Conservation (phyloP, 2,113 vertebrate genomes). For the Pyrgilauda ruficollis region DNA sequence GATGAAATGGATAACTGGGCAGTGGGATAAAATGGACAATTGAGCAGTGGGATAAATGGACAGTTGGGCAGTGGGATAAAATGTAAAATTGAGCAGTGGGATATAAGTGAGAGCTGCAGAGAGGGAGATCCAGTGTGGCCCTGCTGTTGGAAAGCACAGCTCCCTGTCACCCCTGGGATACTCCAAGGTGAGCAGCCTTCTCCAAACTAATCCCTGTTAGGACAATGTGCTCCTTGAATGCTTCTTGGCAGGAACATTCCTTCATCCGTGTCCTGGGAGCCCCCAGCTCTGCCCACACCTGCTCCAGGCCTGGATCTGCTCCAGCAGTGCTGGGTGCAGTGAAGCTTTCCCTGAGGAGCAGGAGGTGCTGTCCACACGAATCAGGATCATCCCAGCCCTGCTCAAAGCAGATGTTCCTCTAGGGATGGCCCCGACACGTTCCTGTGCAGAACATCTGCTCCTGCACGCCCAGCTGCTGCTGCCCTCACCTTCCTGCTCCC, state of each 20-base stretch:
- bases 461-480: background rate
- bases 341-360: background rate
- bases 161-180: background rate
- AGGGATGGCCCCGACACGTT: background rate
- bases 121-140: background rate
- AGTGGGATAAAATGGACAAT: rapidly evolving
- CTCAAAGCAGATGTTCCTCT: background rate
- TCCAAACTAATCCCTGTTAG: background rate
- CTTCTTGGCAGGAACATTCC: background rate
- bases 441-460: slow-evolving; percentile 37
- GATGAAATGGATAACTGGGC: rapidly evolving
- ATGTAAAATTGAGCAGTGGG: rapidly evolving
- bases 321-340: rapidly evolving
- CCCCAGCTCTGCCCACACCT: background rate
- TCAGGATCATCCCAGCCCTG: slow-evolving; percentile 1
- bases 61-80: rapidly evolving
- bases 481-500: background rate
- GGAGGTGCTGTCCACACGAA: background rate
- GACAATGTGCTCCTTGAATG: background rate
- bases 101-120: background rate
- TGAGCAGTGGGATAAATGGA: background rate
- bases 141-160: background rate
- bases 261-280: background rate
- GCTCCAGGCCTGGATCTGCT: background rate
- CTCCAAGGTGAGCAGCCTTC: background rate